Percentiles rank a stretch among this genome's conserved stretches.
These are phyloP conservation scores for Platycheirus rosarum DNA, from an alignment of 2,888 invertebrate genomes.

Conservation along the genomic window DNA sequence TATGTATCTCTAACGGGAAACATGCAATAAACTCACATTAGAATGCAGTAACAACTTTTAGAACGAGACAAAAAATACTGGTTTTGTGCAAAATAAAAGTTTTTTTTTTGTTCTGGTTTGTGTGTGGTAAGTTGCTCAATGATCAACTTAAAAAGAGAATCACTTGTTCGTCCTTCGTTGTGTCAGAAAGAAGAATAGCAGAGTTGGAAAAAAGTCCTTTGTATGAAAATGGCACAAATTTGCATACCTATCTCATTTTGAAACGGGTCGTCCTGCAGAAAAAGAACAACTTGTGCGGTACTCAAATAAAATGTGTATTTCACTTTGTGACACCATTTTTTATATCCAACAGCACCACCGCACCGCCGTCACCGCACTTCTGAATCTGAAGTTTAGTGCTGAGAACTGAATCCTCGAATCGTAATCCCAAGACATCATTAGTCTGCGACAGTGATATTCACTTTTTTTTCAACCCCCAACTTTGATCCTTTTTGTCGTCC, in stretches of 20 bases:
- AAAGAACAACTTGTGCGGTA: background rate
- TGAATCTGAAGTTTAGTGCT: slow-evolving; percentile 17
- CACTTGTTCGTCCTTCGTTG: slow-evolving; percentile 6
- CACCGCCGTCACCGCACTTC: background rate
- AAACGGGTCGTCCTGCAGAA: slow-evolving; percentile 6
- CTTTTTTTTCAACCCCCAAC: slow-evolving; percentile 1
- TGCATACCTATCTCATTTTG: slow-evolving; percentile 33
- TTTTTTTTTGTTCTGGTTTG: background rate
- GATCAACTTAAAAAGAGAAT: slow-evolving; percentile 18
- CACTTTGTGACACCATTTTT: slow-evolving; percentile 28
- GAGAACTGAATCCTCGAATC: slow-evolving; percentile 29
- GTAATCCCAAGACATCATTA: slow-evolving; percentile 47
- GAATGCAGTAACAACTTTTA: slow-evolving; percentile 6
- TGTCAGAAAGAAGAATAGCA: background rate
- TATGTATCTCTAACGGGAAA: slow-evolving; percentile 9
- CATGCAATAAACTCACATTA: slow-evolving; percentile 24
- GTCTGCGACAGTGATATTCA: slow-evolving; percentile 20
- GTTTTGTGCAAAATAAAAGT: background rate
- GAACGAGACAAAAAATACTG: background rate
- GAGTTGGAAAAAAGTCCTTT: background rate
- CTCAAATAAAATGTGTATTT: slow-evolving; percentile 34
- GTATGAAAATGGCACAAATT: slow-evolving; percentile 23
- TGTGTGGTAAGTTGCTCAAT: background rate
- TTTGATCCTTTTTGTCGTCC: slow-evolving; percentile 3
- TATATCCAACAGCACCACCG: background rate